These are phyloP conservation scores for Creontiades dilutus DNA, from an alignment of 2,888 invertebrate species.

Conservation along the genomic window DNA sequence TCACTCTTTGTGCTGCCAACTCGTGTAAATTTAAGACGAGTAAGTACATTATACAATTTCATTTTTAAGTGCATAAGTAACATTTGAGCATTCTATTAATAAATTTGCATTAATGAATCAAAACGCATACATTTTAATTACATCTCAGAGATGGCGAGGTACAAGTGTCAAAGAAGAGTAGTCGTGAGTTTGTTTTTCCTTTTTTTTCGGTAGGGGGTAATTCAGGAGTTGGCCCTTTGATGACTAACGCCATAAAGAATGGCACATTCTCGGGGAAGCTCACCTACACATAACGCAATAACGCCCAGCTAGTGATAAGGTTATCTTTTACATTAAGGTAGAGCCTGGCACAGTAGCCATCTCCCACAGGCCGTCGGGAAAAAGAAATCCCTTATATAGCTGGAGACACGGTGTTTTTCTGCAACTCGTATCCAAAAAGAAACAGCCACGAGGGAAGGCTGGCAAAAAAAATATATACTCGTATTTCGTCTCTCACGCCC, in stretches of 20 bases:
- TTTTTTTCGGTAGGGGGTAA: not conserved
- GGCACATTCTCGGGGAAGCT: conserved; percentile 18
- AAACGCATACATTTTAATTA: too few relatives aligned
- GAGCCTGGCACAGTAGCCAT: not conserved
- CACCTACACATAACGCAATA: conserved; percentile 22
- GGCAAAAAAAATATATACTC: not conserved
- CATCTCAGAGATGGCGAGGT: too few relatives aligned
- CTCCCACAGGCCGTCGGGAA: conserved; percentile 12
- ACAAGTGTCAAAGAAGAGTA: not conserved
- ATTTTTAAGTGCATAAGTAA: too few relatives aligned
- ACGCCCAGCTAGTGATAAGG: conserved; percentile 42
- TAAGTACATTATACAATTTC: too few relatives aligned
- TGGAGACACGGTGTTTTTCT: not conserved
- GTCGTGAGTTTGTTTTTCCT: not conserved
- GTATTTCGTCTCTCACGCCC: not conserved
- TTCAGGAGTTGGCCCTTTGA: not conserved
- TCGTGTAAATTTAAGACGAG: too few relatives aligned
- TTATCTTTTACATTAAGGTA: conserved; percentile 46
- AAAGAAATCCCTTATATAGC: conserved; percentile 22
- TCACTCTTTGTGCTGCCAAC: too few relatives aligned
- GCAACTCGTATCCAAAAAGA: not conserved
- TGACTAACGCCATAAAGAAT: conserved; percentile 46
- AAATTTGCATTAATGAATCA: too few relatives aligned
- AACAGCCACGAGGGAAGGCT: not conserved
- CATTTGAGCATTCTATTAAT: too few relatives aligned